Evolutionary conservation across 2,888 invertebrate genomes (phyloP).

Genomic region (Hirtodrosophila histrioides): DNA sequence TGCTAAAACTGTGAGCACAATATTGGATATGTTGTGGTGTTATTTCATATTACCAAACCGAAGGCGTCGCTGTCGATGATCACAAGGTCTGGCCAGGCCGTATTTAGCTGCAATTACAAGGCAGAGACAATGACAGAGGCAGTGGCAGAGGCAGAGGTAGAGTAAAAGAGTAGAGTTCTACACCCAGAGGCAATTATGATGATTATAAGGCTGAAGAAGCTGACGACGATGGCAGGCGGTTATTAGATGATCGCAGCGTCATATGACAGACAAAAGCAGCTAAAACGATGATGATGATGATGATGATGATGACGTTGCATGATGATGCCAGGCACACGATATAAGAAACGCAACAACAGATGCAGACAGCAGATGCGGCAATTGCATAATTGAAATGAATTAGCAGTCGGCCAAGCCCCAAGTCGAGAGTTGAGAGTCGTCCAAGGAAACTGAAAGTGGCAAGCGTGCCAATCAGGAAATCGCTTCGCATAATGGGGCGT

Average conservation of each 20-base stretch:
- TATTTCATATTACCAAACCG: constrained; percentile 26
- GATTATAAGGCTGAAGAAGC: constrained; percentile 64
- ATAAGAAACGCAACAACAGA: constrained; percentile 23
- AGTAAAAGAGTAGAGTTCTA: constrained; percentile 3
- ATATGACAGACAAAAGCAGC: constrained; percentile 44
- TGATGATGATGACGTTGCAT: constrained; percentile 22
- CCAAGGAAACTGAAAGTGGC: constrained; percentile 65
- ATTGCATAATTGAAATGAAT: constrained; percentile 78
- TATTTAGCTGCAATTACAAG: constrained; percentile 49
- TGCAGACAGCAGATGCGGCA: constrained; percentile 59
- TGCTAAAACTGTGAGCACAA: constrained; percentile 14
- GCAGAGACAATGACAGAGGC: constrained; percentile 30
- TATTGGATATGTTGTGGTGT: constrained; percentile 7
- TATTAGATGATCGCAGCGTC: constrained; percentile 68
- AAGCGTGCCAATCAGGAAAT: constrained; percentile 60
- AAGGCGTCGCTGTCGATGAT: constrained; percentile 62
- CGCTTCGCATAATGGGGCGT: constrained; percentile 28
- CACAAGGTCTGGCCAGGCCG: constrained; percentile 35
- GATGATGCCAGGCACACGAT: constrained; percentile 53
- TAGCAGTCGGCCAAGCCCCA: constrained; percentile 48
- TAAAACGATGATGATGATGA: constrained; percentile 9
- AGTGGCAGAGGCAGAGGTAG: constrained; percentile 29
- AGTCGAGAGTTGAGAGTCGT: not conserved
- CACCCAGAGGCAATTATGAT: constrained; percentile 61
- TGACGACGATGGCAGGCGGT: constrained; percentile 55